Conservation (phyloP, 2,113 vertebrate species). For the Oenanthe melanoleuca region DNA sequence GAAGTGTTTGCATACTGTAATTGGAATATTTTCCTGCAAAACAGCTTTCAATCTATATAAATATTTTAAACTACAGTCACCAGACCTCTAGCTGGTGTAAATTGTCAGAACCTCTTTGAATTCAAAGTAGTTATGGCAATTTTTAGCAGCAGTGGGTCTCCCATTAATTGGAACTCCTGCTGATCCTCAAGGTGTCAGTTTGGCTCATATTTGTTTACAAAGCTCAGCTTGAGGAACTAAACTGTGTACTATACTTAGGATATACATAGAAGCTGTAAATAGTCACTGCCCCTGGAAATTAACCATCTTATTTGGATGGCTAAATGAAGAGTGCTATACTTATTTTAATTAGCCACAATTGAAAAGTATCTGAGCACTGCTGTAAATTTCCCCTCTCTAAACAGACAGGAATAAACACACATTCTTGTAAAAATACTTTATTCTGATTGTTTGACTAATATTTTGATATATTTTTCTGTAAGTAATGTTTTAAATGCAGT, state of each 20-base stretch:
- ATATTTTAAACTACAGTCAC: conserved; percentile 36
- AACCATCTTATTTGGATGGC: neutral
- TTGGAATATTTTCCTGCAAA: conserved; percentile 32
- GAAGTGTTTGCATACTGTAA: conserved; percentile 17
- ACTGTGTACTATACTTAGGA: neutral
- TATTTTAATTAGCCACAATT: neutral
- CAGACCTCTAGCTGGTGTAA: conserved; percentile 28
- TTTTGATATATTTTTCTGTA: neutral
- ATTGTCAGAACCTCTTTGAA: conserved; percentile 44
- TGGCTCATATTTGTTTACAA: conserved; percentile 55
- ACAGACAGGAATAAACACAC: neutral
- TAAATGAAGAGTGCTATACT: neutral
- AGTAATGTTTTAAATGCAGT: neutral
- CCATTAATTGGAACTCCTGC: conserved; percentile 53
- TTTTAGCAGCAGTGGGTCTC: conserved; percentile 54
- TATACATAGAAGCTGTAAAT: neutral
- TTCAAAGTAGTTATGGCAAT: conserved; percentile 29
- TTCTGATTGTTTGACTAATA: neutral
- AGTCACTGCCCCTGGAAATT: neutral
- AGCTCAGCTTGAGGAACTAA: conserved; percentile 3
- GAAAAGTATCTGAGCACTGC: neutral
- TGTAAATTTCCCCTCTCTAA: neutral
- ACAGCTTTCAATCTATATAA: conserved; percentile 41
- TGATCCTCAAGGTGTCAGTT: conserved; percentile 57
- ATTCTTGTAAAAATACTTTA: neutral